These are phyloP conservation scores for Eupithecia insigniata DNA, from an alignment of 2,888 invertebrate species.

Conservation along the genomic window DNA sequence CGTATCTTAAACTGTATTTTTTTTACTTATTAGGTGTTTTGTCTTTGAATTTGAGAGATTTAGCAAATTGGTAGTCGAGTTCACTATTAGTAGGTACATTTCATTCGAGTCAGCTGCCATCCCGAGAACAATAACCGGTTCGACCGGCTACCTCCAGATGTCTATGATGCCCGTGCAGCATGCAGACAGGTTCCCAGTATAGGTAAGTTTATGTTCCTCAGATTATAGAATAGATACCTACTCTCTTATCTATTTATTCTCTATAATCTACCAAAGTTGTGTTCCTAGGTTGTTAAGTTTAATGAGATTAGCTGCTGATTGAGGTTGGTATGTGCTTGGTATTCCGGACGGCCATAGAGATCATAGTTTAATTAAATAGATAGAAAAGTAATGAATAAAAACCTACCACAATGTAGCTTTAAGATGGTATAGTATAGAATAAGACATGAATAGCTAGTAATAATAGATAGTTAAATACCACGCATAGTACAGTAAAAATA, in stretches of 20 bases:
- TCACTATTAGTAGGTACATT: not conserved
- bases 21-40: not conserved
- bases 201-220: not conserved
- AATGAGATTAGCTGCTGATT: not conserved
- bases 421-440: too few relatives aligned
- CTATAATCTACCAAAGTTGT: not conserved
- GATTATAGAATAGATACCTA: not conserved
- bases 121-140: conserved; percentile 24
- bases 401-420: too few relatives aligned
- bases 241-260: not conserved
- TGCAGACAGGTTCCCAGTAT: not conserved
- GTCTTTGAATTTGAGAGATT: not conserved
- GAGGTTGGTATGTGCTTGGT: not conserved
- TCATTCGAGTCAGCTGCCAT: not conserved
- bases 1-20: not conserved
- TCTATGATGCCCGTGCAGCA: conserved; percentile 1
- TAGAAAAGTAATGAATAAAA: too few relatives aligned
- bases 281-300: not conserved
- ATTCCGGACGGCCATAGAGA: too few relatives aligned
- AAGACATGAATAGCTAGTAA: too few relatives aligned
- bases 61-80: not conserved
- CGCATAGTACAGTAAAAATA: too few relatives aligned
- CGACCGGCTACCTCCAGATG: conserved; percentile 22
- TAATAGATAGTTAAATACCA: too few relatives aligned
- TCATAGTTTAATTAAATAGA: too few relatives aligned